These are phyloP conservation scores for Ammospiza nelsoni DNA, from an alignment of 2,113 vertebrate genomes.

Conservation along the genomic window DNA sequence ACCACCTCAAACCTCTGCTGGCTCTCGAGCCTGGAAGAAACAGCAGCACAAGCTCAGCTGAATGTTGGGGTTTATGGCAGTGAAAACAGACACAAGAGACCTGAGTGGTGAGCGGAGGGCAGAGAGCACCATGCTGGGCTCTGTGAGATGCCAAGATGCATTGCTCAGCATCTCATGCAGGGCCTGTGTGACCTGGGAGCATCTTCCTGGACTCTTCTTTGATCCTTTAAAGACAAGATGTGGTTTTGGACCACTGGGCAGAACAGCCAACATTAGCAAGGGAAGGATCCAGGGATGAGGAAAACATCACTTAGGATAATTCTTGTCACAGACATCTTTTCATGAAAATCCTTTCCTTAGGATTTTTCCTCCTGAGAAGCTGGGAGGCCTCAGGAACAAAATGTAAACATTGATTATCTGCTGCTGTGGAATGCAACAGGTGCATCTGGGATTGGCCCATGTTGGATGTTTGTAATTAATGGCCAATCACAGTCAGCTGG, in stretches of 20 bases:
- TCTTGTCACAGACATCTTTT: no score
- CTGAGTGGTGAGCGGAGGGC: not conserved
- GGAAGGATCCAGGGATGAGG: not conserved
- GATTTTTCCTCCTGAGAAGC: no score
- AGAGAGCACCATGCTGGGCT: not conserved
- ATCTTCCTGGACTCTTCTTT: not conserved
- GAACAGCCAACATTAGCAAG: not conserved
- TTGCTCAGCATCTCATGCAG: accelerated
- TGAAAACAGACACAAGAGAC: not conserved
- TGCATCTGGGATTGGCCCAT: no score
- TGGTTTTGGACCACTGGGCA: not conserved
- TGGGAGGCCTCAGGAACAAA: no score
- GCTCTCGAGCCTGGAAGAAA: constrained; percentile 45
- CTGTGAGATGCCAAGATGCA: accelerated
- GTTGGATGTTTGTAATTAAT: no score
- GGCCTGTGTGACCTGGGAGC: accelerated
- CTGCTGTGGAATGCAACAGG: no score
- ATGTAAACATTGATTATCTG: no score
- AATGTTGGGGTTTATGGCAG: not conserved
- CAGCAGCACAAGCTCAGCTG: not conserved
- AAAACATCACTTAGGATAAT: not conserved
- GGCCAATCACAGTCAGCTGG: no score
- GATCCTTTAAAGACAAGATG: not conserved
- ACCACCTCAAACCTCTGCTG: constrained; percentile 38
- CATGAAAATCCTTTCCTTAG: no score